Conservation (phyloP, 2,888 invertebrate species). For the Drosophila fungiperda region DNA sequence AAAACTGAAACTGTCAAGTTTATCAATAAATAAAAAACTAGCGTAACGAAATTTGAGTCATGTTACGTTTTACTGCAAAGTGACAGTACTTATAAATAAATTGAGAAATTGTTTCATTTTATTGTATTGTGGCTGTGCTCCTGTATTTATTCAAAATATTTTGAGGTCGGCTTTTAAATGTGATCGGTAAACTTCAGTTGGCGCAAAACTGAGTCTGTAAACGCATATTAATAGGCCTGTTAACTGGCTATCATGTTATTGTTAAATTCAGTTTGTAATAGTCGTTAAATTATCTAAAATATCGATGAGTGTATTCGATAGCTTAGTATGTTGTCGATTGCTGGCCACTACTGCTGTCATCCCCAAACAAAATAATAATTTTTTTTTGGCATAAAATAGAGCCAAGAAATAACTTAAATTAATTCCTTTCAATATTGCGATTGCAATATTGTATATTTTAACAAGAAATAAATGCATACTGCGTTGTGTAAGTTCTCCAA, state of each 20-base stretch:
- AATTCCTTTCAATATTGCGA: conserved; percentile 1
- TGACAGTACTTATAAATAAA: not conserved
- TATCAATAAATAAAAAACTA: conserved; percentile 23
- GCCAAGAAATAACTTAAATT: conserved; percentile 25
- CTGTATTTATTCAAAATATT: not conserved
- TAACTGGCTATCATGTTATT: not conserved
- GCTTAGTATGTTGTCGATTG: not conserved
- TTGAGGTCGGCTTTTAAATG: not conserved
- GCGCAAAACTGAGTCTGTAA: conserved; percentile 10
- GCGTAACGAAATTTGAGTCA: conserved; percentile 24
- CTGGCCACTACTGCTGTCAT: conserved; percentile 20
- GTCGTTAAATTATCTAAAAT: not conserved
- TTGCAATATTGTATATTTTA: conserved; percentile 2
- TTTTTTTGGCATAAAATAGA: conserved; percentile 42
- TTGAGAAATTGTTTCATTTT: not conserved
- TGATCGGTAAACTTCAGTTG: not conserved
- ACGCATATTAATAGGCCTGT: not conserved
- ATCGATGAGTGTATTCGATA: conserved; percentile 29
- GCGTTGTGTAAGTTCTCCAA: conserved; percentile 54
- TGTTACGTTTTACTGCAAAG: not conserved
- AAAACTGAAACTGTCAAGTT: conserved; percentile 28
- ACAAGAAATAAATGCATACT: conserved; percentile 42
- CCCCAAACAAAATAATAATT: conserved; percentile 34
- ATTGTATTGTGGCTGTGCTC: not conserved
- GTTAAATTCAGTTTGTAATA: not conserved